These are phyloP conservation scores for Pristionchus fissidentatus DNA, from an alignment of 2,888 invertebrate species.

Conservation along the genomic window DNA sequence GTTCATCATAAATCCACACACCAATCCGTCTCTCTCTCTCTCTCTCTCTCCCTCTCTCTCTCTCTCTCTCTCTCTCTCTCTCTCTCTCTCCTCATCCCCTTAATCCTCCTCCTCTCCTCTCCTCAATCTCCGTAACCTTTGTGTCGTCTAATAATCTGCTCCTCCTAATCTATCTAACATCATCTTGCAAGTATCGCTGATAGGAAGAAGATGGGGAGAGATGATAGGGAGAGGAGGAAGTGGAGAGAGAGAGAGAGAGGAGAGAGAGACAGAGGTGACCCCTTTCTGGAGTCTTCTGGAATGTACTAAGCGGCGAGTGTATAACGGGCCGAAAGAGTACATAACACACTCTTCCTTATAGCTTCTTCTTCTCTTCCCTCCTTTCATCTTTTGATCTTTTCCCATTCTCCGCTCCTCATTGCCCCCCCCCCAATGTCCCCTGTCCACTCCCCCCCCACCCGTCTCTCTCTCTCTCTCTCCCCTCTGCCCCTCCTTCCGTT, in stretches of 20 bases:
- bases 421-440: background rate
- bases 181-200: too few species aligned
- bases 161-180: too few species aligned
- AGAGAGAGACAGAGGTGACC: too few species aligned
- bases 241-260: background rate
- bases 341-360: too few species aligned
- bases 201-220: too few species aligned
- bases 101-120: background rate
- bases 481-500: background rate
- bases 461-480: background rate
- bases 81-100: background rate
- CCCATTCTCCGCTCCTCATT: too few species aligned
- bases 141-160: too few species aligned
- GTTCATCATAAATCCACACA: too few species aligned
- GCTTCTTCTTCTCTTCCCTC: conserved; percentile 8
- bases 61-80: background rate
- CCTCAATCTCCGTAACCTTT: background rate
- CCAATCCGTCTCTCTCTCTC: background rate
- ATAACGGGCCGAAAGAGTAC: too few species aligned
- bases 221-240: background rate
- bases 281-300: too few species aligned
- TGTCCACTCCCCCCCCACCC: background rate
- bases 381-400: too few species aligned
- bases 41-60: background rate
- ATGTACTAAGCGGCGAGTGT: too few species aligned